These are phyloP conservation scores for Nomada fucata DNA, from an alignment of 2,888 invertebrate species.

Conservation along the genomic window DNA sequence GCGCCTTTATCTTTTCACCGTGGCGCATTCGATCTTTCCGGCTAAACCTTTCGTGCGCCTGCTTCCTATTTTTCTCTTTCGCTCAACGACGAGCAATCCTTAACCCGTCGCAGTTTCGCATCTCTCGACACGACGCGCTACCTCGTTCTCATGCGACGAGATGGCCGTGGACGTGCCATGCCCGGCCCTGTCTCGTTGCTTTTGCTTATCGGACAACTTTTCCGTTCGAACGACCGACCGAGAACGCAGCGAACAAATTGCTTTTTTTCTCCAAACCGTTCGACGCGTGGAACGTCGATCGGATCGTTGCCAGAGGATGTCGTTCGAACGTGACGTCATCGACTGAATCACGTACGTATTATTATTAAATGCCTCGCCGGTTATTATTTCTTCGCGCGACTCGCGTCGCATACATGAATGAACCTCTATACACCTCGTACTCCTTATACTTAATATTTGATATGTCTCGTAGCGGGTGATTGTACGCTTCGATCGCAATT, in stretches of 20 bases:
- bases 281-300: conserved; percentile 1
- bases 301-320: conserved; percentile 19
- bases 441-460: neutral
- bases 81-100: no score
- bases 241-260: conserved; percentile 4
- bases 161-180: no score
- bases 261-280: neutral
- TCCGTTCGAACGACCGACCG: neutral
- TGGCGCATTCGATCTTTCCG: no score
- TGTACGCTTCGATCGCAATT: conserved; percentile 54
- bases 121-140: no score
- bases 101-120: no score
- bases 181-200: neutral
- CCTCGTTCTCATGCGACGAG: no score
- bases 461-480: conserved; percentile 36
- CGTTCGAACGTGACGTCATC: conserved; percentile 55
- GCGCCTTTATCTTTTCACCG: no score
- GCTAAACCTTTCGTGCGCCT: no score
- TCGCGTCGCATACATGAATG: conserved; percentile 52
- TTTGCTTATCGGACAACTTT: neutral
- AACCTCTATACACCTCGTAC: conserved; percentile 23
- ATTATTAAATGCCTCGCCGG: conserved; percentile 60
- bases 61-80: no score
- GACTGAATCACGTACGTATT: conserved; percentile 66
- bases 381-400: conserved; percentile 25